phyloP scores from a whole-genome alignment of 1,140 invertebrate genomes.

The Ooceraea biroi region DNA sequence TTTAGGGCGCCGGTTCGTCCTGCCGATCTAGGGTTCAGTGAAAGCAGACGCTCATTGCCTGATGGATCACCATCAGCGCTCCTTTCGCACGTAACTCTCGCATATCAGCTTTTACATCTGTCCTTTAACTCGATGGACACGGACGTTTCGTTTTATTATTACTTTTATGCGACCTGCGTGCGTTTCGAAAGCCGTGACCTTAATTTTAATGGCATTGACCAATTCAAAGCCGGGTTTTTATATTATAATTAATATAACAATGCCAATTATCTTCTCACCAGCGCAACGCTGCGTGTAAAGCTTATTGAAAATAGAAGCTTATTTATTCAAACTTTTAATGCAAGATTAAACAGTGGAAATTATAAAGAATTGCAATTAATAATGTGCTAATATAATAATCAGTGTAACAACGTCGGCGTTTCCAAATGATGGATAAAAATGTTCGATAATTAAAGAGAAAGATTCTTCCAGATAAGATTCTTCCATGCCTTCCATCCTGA shows the following conservation, averaged over 20 bases:
- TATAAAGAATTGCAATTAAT: background rate
- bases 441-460: conserved; percentile 6
- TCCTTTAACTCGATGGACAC: background rate
- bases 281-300: background rate
- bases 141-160: conserved; percentile 9
- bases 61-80: conserved; percentile 34
- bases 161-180: background rate
- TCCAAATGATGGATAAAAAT: background rate
- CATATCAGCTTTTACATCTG: conserved; percentile 42
- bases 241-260: background rate
- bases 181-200: background rate
- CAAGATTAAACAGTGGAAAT: background rate
- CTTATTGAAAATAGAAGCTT: background rate
- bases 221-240: conserved; percentile 1
- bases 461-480: background rate
- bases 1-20: conserved; percentile 11
- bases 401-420: background rate
- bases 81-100: conserved; percentile 27
- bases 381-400: conserved; percentile 6
- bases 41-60: conserved; percentile 28
- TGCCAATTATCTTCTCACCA: background rate
- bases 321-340: background rate
- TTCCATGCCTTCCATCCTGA: no score
- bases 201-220: conserved; percentile 12
- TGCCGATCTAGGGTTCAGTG: conserved; percentile 31